phyloP scores from a whole-genome alignment of 2,113 vertebrate species.

The Oreocharis arfaki region DNA sequence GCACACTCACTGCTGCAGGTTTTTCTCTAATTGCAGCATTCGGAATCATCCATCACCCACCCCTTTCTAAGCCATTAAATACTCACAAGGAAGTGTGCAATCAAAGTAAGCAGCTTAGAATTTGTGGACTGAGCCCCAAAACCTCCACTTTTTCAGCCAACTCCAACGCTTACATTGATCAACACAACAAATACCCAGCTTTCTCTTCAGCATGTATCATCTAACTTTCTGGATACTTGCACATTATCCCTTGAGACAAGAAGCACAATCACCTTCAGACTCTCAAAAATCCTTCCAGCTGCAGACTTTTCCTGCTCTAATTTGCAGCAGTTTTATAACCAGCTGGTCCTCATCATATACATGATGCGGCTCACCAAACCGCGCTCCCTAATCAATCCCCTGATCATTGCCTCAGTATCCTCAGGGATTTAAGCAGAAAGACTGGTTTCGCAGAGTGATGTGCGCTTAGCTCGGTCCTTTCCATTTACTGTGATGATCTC shows the following conservation, averaged over 20 bases:
- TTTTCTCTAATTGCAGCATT: neutral
- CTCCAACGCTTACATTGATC: neutral
- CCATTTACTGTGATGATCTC: neutral
- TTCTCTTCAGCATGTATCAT: neutral
- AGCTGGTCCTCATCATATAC: neutral
- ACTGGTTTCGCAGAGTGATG: neutral
- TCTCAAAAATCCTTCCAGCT: neutral
- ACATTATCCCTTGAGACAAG: neutral
- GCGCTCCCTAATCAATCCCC: neutral
- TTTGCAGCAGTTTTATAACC: neutral
- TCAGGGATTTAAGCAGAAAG: constrained; percentile 3
- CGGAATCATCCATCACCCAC: neutral
- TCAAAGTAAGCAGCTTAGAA: neutral
- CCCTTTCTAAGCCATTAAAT: neutral
- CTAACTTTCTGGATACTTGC: neutral
- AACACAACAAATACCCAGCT: neutral
- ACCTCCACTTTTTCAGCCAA: neutral
- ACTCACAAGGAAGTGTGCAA: neutral
- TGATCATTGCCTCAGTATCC: neutral
- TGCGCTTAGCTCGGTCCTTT: neutral
- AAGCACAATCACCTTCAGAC: neutral
- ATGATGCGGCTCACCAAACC: neutral
- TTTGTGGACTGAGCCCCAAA: neutral
- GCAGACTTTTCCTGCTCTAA: neutral
- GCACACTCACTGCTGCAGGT: neutral